Evolutionary conservation across 2,888 invertebrate species (phyloP).

Genomic region (Sericinus montela): DNA sequence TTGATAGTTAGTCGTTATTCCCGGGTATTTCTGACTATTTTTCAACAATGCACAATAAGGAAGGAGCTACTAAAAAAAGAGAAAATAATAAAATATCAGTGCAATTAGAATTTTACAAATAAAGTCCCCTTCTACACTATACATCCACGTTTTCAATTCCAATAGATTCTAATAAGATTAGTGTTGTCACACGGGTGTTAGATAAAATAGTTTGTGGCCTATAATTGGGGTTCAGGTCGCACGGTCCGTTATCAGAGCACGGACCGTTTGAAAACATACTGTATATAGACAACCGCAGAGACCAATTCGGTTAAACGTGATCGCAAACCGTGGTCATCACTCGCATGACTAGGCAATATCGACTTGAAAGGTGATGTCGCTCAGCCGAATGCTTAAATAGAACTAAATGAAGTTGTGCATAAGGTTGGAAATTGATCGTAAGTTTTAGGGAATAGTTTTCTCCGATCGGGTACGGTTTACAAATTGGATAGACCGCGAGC

Average conservation of each 20-base stretch:
- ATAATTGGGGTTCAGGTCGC: conserved; percentile 70
- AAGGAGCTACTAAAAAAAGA: too few relatives aligned
- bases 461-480: conserved; percentile 70
- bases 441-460: conserved; percentile 46
- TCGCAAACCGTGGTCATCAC: conserved; percentile 64
- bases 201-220: conserved; percentile 78
- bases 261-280: conserved; percentile 33
- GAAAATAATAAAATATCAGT: too few relatives aligned
- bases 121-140: conserved; percentile 20
- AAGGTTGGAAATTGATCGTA: conserved; percentile 33
- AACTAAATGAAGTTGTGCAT: conserved; percentile 20
- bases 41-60: too few relatives aligned
- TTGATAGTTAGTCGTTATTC: too few relatives aligned
- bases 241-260: conserved; percentile 31
- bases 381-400: conserved; percentile 2
- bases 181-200: conserved; percentile 74
- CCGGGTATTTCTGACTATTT: too few relatives aligned
- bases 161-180: conserved; percentile 78
- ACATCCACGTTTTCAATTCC: conserved; percentile 61
- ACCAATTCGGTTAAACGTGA: conserved; percentile 30
- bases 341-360: conserved; percentile 77
- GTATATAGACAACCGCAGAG: conserved; percentile 33
- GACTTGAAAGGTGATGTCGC: conserved; percentile 57
- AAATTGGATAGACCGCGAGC: conserved; percentile 77
- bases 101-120: too few relatives aligned